A percentile compares a stretch with the other conserved stretches of the same genome.
Conservation (phyloP, 2,797 vertebrate species). For the Cossypha niveicapilla region DNA sequence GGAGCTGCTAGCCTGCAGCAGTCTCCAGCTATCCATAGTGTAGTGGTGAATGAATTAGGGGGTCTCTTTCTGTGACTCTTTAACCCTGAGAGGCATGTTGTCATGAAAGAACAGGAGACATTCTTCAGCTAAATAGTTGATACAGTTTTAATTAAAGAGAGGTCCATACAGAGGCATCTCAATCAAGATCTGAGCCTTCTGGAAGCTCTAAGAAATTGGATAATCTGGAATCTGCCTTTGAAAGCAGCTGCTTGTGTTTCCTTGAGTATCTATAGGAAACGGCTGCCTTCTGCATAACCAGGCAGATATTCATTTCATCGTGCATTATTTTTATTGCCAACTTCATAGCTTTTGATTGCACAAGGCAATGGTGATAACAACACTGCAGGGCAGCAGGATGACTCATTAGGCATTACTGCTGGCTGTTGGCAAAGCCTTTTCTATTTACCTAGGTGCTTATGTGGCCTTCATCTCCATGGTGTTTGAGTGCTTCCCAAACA, state of each 20-base stretch:
- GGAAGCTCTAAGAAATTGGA: neutral
- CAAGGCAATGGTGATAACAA: conserved; percentile 18
- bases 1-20: neutral
- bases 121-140: neutral
- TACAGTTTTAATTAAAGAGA: neutral
- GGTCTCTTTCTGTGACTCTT: neutral
- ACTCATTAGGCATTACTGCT: conserved; percentile 37
- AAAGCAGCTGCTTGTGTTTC: neutral
- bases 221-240: neutral
- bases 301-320: neutral
- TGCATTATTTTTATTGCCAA: conserved; percentile 44
- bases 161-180: neutral
- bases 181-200: neutral
- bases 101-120: neutral
- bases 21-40: neutral
- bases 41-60: neutral
- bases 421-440: conserved; percentile 23
- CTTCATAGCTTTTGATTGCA: conserved; percentile 42
- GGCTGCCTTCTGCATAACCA: neutral
- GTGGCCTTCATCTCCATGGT: conserved; percentile 41
- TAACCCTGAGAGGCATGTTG: neutral
- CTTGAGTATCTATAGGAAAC: neutral
- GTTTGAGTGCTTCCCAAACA: conserved; percentile 57
- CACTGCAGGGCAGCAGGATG: conserved; percentile 42
- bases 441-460: conserved; percentile 58